A percentile compares a stretch with the other conserved stretches of the same genome.
Conservation (phyloP, 2,797 vertebrate species). For the Psittacula derbiana region DNA sequence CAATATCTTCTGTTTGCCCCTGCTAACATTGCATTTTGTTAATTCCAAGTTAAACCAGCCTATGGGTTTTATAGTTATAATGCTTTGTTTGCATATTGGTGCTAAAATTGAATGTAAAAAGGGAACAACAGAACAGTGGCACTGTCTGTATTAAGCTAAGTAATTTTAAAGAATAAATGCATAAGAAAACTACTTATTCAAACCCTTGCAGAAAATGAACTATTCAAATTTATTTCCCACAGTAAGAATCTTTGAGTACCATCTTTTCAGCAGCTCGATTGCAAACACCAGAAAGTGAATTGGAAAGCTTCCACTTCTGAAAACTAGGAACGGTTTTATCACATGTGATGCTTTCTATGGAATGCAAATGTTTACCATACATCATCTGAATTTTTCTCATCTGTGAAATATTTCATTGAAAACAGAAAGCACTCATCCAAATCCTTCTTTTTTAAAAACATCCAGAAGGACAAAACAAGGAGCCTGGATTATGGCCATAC, state of each 20-base stretch:
- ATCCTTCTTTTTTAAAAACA: neutral
- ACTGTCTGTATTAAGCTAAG: slow-evolving; percentile 14
- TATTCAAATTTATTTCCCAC: slow-evolving; percentile 34
- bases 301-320: neutral
- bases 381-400: slow-evolving; percentile 22
- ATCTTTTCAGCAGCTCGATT: slow-evolving; percentile 31
- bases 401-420: neutral
- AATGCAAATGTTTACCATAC: slow-evolving; percentile 12
- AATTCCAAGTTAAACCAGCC: neutral
- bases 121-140: slow-evolving; percentile 6
- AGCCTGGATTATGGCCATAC: neutral
- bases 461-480: neutral
- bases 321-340: neutral
- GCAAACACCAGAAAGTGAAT: slow-evolving; percentile 31
- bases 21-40: neutral
- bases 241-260: slow-evolving; percentile 17
- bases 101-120: slow-evolving; percentile 28
- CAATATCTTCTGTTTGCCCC: neutral
- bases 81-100: neutral
- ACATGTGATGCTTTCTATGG: neutral
- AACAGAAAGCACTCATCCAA: neutral
- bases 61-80: neutral
- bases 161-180: slow-evolving; percentile 49
- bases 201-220: slow-evolving; percentile 26
- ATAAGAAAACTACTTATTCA: slow-evolving; percentile 24